These are phyloP conservation scores for Argyra leucocephala DNA, from an alignment of 2,888 invertebrate genomes.

Conservation along the genomic window DNA sequence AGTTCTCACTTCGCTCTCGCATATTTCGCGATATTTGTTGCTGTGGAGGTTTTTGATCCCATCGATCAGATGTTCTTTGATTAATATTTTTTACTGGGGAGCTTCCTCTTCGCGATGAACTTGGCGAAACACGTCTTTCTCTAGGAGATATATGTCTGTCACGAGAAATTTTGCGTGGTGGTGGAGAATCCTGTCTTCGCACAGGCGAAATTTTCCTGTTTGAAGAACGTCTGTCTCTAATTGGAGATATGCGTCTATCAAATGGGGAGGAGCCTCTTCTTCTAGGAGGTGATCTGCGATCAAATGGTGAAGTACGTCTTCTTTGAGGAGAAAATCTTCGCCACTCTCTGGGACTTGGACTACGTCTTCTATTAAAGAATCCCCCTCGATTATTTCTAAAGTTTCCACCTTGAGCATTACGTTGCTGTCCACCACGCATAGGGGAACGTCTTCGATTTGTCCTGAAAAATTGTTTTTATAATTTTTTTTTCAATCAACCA, in stretches of 20 bases:
- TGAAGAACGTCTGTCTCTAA: slow-evolving; percentile 29
- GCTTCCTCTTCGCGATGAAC: not conserved
- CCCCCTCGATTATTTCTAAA: slow-evolving; percentile 21
- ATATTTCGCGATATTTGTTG: not conserved
- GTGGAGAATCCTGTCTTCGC: slow-evolving; percentile 28
- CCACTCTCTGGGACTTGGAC: slow-evolving; percentile 28
- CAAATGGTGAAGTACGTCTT: slow-evolving; percentile 21
- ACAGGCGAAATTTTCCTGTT: slow-evolving; percentile 31
- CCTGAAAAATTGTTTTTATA: not conserved
- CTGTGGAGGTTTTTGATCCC: not conserved
- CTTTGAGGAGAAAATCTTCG: slow-evolving; percentile 21
- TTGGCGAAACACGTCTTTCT: slow-evolving; percentile 18
- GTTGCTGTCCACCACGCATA: not conserved
- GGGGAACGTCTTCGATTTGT: not conserved
- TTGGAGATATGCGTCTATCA: slow-evolving; percentile 26
- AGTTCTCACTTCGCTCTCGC: not conserved
- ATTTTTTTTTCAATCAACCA: no score
- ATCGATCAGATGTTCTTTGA: not conserved
- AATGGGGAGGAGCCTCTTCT: slow-evolving; percentile 29
- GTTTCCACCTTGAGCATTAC: slow-evolving; percentile 19
- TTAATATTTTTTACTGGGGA: not conserved
- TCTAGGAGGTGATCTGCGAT: slow-evolving; percentile 21
- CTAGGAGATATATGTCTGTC: slow-evolving; percentile 8
- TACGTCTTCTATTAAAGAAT: slow-evolving; percentile 33
- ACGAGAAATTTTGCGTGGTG: slow-evolving; percentile 22